Conservation (phyloP, 2,888 invertebrate genomes). For the Aspidapion aeneum region DNA sequence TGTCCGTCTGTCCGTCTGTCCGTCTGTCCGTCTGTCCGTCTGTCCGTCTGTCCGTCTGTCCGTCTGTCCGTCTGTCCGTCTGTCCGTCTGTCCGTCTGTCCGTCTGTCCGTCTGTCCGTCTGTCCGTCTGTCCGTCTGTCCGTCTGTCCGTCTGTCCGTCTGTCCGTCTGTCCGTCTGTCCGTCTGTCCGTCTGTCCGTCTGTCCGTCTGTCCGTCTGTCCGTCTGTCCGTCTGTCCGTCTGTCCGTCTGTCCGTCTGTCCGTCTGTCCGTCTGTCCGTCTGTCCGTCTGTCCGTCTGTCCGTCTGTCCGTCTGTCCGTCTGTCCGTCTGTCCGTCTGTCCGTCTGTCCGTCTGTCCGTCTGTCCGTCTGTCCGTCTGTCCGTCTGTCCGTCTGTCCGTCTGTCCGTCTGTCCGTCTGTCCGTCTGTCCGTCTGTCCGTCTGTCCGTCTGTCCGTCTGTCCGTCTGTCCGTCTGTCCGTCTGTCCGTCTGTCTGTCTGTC, state of each 20-base stretch:
- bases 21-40: constrained; percentile 4
- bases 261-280: no score
- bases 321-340: constrained; percentile 13
- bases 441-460: constrained; percentile 16
- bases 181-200: constrained; percentile 17
- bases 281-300: constrained; percentile 7
- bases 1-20: constrained; percentile 2
- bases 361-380: constrained; percentile 16
- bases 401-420: constrained; percentile 16
- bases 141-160: constrained; percentile 16
- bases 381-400: constrained; percentile 16
- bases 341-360: constrained; percentile 15
- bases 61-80: constrained; percentile 16
- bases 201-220: constrained; percentile 18
- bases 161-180: constrained; percentile 17
- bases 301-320: constrained; percentile 16
- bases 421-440: no score
- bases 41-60: constrained; percentile 13
- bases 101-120: constrained; percentile 16
- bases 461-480: constrained; percentile 15
- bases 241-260: constrained; percentile 16
- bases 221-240: constrained; percentile 17
- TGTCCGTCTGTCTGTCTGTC: no score
- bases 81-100: constrained; percentile 17
- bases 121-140: constrained; percentile 16